Conservation (phyloP, 2,797 vertebrate genomes). For the Gymnodraco acuticeps region DNA sequence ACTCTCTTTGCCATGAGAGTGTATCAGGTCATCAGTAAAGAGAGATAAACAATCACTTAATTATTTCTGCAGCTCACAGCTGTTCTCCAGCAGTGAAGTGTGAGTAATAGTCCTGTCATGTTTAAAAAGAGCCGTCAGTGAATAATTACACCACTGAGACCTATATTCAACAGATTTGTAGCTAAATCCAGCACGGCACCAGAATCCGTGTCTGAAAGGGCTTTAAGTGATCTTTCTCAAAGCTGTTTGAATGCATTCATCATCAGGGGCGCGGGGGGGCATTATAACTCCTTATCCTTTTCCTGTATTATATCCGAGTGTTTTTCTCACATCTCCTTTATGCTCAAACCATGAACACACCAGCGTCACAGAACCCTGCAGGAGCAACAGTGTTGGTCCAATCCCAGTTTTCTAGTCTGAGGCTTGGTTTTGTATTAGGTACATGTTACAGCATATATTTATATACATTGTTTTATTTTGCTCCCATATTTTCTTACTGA, state of each 20-base stretch:
- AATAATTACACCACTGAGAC: neutral
- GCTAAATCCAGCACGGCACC: neutral
- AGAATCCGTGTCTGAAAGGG: constrained; percentile 20
- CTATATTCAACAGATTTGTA: neutral
- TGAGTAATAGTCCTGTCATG: neutral
- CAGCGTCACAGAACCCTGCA: constrained; percentile 20
- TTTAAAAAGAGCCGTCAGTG: neutral
- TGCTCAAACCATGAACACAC: constrained; percentile 9
- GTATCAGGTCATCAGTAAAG: neutral
- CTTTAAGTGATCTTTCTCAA: constrained; percentile 1
- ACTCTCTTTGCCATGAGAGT: neutral
- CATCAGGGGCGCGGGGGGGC: constrained; percentile 19
- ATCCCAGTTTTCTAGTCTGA: constrained; percentile 21
- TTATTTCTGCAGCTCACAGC: neutral
- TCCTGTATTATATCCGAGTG: neutral
- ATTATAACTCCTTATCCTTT: constrained; percentile 24
- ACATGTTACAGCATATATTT: constrained; percentile 49
- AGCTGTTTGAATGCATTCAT: neutral
- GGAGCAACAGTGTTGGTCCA: constrained; percentile 3
- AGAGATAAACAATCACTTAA: constrained; percentile 7
- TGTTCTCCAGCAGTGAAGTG: constrained; percentile 14
- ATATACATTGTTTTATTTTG: constrained; percentile 39
- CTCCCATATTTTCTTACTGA: constrained; percentile 28
- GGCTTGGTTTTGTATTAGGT: constrained; percentile 38
- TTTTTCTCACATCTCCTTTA: neutral